Evolutionary conservation across 2,113 vertebrate genomes (phyloP).

Genomic region (Thryonomys swinderianus): DNA sequence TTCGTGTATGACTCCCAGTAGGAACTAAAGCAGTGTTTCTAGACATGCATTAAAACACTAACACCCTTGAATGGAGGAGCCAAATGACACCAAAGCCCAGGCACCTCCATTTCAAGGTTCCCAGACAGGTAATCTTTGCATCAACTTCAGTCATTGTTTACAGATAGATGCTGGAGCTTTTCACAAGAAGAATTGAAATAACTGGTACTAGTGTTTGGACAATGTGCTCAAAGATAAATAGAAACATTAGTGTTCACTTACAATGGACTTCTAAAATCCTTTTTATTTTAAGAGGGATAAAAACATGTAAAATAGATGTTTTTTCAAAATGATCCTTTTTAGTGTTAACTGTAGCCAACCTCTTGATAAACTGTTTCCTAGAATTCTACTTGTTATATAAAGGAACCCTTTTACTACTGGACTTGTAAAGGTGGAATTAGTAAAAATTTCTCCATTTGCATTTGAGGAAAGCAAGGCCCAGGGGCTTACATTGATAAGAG

Average conservation of each 20-base stretch:
- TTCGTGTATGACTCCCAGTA: background rate
- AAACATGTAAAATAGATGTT: background rate
- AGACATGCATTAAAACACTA: background rate
- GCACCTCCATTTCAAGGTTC: background rate
- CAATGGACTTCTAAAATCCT: background rate
- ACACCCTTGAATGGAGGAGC: background rate
- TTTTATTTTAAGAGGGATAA: background rate
- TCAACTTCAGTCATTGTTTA: background rate
- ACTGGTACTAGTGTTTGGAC: background rate
- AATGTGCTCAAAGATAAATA: background rate
- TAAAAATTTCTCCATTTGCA: background rate
- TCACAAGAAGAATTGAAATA: background rate
- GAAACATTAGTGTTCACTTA: background rate
- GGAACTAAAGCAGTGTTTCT: background rate
- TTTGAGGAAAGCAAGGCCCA: background rate
- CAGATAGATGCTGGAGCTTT: background rate
- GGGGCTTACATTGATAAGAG: background rate
- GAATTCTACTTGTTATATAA: background rate
- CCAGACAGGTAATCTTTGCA: background rate
- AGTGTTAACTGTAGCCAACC: background rate
- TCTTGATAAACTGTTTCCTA: background rate
- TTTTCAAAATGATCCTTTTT: slow-evolving; percentile 28
- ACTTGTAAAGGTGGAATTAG: background rate
- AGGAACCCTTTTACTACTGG: background rate
- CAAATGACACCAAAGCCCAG: background rate